Conservation (phyloP, 1,140 invertebrate species). For the Drosophila prosaltans region DNA sequence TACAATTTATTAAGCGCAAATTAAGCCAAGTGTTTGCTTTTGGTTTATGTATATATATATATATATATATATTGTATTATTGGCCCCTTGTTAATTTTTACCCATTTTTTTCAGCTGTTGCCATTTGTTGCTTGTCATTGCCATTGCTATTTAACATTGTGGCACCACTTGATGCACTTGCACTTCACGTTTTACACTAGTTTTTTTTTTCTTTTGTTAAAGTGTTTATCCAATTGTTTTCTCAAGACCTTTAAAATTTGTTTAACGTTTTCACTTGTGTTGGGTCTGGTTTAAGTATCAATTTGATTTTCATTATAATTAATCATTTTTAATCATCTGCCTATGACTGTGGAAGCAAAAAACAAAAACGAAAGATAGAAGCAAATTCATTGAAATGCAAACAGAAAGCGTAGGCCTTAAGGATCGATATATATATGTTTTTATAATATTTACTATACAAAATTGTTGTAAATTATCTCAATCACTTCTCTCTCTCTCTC, state of each 20-base stretch:
- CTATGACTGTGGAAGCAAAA: neutral
- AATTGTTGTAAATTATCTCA: too few species aligned
- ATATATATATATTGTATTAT: neutral
- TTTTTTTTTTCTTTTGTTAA: conserved; percentile 12
- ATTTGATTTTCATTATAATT: conserved; percentile 7
- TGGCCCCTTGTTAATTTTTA: conserved; percentile 39
- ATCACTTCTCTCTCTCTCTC: too few species aligned
- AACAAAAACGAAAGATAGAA: neutral
- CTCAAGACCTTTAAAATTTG: conserved; percentile 38
- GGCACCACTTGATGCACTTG: conserved; percentile 40
- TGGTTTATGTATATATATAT: conserved; percentile 11
- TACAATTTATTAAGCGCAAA: conserved; percentile 5
- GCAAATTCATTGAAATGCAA: neutral
- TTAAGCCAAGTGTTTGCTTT: conserved; percentile 7
- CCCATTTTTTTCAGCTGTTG: conserved; percentile 69
- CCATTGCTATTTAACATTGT: conserved; percentile 61
- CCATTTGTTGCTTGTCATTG: conserved; percentile 29
- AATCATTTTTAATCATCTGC: neutral
- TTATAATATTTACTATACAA: too few species aligned
- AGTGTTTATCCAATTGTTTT: conserved; percentile 33
- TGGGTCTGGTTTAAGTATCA: conserved; percentile 11
- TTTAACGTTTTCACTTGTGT: conserved; percentile 38
- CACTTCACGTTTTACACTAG: conserved; percentile 2
- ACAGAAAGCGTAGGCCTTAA: too few species aligned
- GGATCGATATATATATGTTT: too few species aligned